Percentiles rank a stretch among this genome's conserved stretches.
These are phyloP conservation scores for Drosophila monieri DNA, from an alignment of 2,888 invertebrate genomes.

Conservation along the genomic window DNA sequence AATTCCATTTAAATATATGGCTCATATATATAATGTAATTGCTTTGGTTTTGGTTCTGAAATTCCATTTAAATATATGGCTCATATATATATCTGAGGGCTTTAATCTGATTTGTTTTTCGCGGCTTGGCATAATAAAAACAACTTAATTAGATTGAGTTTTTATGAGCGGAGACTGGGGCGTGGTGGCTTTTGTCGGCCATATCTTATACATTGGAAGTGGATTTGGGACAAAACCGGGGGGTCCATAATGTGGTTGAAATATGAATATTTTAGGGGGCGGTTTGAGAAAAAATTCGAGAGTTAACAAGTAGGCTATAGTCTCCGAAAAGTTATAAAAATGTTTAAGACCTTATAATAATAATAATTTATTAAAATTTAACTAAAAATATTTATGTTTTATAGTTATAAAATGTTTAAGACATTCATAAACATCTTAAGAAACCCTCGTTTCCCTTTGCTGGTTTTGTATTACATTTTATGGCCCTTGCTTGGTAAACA, in stretches of 20 bases:
- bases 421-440: conserved; percentile 1
- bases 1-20: conserved; percentile 36
- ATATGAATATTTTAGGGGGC: conserved; percentile 43
- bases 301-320: not conserved
- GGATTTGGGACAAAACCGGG: conserved; percentile 13
- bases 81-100: conserved; percentile 46
- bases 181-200: conserved; percentile 34
- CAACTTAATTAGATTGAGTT: conserved; percentile 78
- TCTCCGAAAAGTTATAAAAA: not conserved
- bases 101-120: conserved; percentile 70
- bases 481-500: conserved; percentile 44
- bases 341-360: not conserved
- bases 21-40: conserved; percentile 72
- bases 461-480: conserved; percentile 58
- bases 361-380: too few species aligned
- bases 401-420: too few species aligned
- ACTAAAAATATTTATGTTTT: too few species aligned
- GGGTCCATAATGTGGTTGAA: conserved; percentile 39
- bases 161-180: conserved; percentile 27
- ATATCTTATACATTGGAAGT: conserved; percentile 65
- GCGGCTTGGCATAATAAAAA: conserved; percentile 59
- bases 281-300: conserved; percentile 9
- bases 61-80: conserved; percentile 38
- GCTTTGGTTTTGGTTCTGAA: conserved; percentile 51
- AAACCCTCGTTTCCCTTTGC: conserved; percentile 35